Evolutionary conservation across 2,888 invertebrate genomes (phyloP), one percentile per base, ranked within the genome.

Genomic region (Lycia hirtaria): DNA sequence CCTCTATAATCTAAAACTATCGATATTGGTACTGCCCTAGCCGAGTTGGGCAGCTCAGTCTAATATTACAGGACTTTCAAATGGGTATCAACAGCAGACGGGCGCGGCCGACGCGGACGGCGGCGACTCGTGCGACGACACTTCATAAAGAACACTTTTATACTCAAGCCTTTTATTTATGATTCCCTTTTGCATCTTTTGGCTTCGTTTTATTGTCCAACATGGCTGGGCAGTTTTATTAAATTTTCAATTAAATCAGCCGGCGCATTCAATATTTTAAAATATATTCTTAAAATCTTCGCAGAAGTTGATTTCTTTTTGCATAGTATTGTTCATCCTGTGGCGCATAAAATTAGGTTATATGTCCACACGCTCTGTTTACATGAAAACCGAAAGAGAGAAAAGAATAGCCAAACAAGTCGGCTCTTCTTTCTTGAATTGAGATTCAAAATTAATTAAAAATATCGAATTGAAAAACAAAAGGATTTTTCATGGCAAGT

Each of bases 141-240:
- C 89, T 90, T 89, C 91, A 89, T 92, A 91, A 89, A 90, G 88
- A 86, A 87, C 84, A 88, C 89, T 90, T 89, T 89, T 88, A 87
- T 87, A 86, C 86, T 84, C 83, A 82, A 86, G 84, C 87, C 86
- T 87, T 88, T 89, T 88, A 89, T 89, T 88, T 91, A 90, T 87
- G 85, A 78, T 81, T 82, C 83, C 85, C 83, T 84, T 85, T 86
- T 83, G 83, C 80, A 83, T 85, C 84, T 84, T n/a, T 82, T 68
- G 81, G 78, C 79, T 83, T 83, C 80, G 72, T 85, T 86, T 87
- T 85, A 86, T 84, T 87, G 78, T 81, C 78, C 72, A 75, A 74
- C 77, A 74, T 77, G 73, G 65, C 63, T 77, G 72, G 75, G 69
- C 72, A 61, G 65, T 72, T 72, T 80, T 83, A 85, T 84, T 80